Evolutionary conservation across 2,797 vertebrate genomes (phyloP), one percentile per base, ranked within the genome.

Genomic region (Sciurus vulgaris): DNA sequence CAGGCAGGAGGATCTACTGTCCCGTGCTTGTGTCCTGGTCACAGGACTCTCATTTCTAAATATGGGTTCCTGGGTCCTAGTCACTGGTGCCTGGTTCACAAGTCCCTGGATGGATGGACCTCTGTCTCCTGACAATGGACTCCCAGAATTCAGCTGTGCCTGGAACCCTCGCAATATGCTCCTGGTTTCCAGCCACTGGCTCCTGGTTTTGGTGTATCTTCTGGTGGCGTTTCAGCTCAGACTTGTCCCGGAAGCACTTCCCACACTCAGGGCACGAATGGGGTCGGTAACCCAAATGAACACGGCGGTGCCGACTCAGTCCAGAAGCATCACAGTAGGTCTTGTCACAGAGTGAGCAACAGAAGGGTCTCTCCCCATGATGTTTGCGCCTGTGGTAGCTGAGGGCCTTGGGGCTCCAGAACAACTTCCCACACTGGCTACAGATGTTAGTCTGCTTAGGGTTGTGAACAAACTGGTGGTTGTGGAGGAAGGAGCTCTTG

Each of bases 231-330:
- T 87, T 97, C 67, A 97, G 74, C 38, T 97, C 95, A 9, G 97
- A 97, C 54, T 44, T 78, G 94, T 97, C 97, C 49, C 96, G 91
- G 91, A 98, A 98, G 81, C 90, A 0, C 79, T 98, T 97, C 49
- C 91, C 95, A 82, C 96, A 97, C 56, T 44, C 22, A 4, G 97
- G 49, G n/a, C 95, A 96, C 0, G 94, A 73, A 0, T 95, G 95
- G 9, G 95, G 97, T 67, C 95, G 86, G 35, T 96, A 94, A 17
- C 84, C 94, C 73, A 95, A 33, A 9, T 97, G 97, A 51, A 84
- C 96, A 0, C 96, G 95, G 59, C 82, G 95, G 88, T 97, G 97
- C 1, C 96, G 96, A 41, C 95, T 97, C 63, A 97, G 95, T 12
- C 95, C 96, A 0, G 97, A 97, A 5, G 96, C 91, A 17, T 97